Conservation (phyloP, 2,113 vertebrate genomes). For the Neogobius melanostomus region DNA sequence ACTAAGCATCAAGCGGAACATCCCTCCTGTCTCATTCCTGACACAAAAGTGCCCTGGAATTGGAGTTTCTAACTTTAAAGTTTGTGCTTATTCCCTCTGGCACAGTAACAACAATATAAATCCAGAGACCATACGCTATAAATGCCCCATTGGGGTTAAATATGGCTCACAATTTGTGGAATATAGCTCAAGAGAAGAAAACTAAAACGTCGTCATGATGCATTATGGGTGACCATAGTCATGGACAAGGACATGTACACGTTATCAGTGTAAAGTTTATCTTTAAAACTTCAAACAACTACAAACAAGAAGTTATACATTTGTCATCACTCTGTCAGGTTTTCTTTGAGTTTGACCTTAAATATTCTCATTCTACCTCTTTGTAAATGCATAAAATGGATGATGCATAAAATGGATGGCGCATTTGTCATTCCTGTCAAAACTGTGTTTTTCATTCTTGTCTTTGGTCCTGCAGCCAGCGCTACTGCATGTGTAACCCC, state of each 20-base stretch:
- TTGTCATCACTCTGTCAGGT: slow-evolving; percentile 9
- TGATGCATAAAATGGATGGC: neutral
- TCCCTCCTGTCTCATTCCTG: neutral
- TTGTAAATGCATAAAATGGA: neutral
- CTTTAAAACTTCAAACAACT: slow-evolving; percentile 11
- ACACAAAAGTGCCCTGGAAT: slow-evolving; percentile 7
- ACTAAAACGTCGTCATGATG: neutral
- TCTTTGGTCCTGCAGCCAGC: slow-evolving; percentile 81
- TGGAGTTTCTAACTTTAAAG: slow-evolving; percentile 23
- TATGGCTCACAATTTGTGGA: slow-evolving; percentile 1
- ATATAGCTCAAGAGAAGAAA: neutral
- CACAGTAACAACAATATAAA: slow-evolving; percentile 22
- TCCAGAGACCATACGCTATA: slow-evolving; percentile 6
- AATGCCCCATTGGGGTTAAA: slow-evolving; percentile 31
- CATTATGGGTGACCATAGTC: neutral
- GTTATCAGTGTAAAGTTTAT: neutral
- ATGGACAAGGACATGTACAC: neutral
- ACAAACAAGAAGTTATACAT: slow-evolving; percentile 46
- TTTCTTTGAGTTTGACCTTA: neutral
- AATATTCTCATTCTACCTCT: neutral
- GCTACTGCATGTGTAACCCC: slow-evolving; percentile 99
- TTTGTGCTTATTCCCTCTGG: slow-evolving; percentile 12
- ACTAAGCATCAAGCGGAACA: slow-evolving; percentile 7
- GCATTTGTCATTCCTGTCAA: slow-evolving; percentile 9
- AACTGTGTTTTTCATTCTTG: neutral